These are phyloP conservation scores for Eufriesea mexicana DNA, from an alignment of 1,140 invertebrate species.

Conservation along the genomic window DNA sequence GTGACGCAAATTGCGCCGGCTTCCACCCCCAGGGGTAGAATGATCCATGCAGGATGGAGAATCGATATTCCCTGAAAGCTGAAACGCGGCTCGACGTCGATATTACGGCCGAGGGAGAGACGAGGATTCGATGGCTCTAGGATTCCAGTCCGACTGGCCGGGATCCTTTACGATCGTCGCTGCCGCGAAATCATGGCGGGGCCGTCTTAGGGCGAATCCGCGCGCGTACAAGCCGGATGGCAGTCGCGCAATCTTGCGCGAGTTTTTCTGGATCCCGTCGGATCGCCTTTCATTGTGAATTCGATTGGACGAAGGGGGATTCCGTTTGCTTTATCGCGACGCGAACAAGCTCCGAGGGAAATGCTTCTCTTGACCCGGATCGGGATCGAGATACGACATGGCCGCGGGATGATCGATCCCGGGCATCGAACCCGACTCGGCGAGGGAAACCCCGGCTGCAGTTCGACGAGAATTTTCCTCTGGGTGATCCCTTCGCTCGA, in stretches of 20 bases:
- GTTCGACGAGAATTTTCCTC: too few relatives aligned
- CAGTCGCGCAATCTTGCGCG: background rate
- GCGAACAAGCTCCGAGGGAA: too few relatives aligned
- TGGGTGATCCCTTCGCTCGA: too few relatives aligned
- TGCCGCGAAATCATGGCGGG: background rate
- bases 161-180: background rate
- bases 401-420: too few relatives aligned
- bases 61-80: background rate
- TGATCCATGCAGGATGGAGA: background rate
- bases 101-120: background rate
- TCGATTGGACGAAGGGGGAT: background rate
- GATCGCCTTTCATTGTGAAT: background rate
- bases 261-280: background rate
- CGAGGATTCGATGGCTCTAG: background rate
- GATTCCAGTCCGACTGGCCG: background rate
- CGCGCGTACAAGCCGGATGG: background rate
- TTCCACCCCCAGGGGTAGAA: background rate
- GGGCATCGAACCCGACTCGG: too few relatives aligned
- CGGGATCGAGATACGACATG: too few relatives aligned
- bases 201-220: background rate
- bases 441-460: too few relatives aligned
- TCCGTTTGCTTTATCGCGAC: background rate
- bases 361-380: background rate
- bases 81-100: background rate
- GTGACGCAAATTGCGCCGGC: slow-evolving; percentile 4